A percentile compares a stretch with the other conserved stretches of the same genome.
phyloP scores from a whole-genome alignment of 2,888 invertebrate genomes.

The Sinopyrophorus schimmeli region DNA sequence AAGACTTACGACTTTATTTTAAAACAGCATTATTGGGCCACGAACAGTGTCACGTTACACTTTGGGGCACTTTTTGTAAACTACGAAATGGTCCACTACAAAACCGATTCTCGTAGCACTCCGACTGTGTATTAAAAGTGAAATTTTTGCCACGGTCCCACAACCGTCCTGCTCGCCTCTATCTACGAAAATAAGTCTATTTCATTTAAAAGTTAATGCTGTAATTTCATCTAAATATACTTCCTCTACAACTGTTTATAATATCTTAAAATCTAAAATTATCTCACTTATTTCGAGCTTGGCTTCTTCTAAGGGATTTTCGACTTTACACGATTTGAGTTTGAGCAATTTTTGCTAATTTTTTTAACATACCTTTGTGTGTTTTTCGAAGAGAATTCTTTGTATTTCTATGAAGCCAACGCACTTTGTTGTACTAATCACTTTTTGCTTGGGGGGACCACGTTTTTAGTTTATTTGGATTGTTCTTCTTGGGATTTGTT shows the following conservation, averaged over 20 bases:
- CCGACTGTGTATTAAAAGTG: conserved; percentile 10
- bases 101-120: conserved; percentile 14
- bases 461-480: conserved; percentile 1
- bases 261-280: conserved; percentile 50
- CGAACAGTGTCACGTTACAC: conserved; percentile 5
- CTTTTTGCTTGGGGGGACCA: background rate
- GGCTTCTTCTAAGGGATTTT: conserved; percentile 21
- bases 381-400: background rate
- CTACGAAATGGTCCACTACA: conserved; percentile 11
- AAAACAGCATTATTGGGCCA: too few species aligned
- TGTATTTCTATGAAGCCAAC: background rate
- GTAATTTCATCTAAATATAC: conserved; percentile 24
- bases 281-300: conserved; percentile 48
- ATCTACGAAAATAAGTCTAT: conserved; percentile 9
- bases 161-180: conserved; percentile 6
- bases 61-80: conserved; percentile 5
- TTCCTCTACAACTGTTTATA: conserved; percentile 41
- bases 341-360: conserved; percentile 10
- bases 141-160: conserved; percentile 1
- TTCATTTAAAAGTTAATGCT: conserved; percentile 23
- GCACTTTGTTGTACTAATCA: background rate
- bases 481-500: too few species aligned
- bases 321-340: conserved; percentile 18
- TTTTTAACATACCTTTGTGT: conserved; percentile 8
- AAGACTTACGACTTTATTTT: too few species aligned